phyloP scores from a whole-genome alignment of 2,113 vertebrate species.

The Dipodomys stephensi region DNA sequence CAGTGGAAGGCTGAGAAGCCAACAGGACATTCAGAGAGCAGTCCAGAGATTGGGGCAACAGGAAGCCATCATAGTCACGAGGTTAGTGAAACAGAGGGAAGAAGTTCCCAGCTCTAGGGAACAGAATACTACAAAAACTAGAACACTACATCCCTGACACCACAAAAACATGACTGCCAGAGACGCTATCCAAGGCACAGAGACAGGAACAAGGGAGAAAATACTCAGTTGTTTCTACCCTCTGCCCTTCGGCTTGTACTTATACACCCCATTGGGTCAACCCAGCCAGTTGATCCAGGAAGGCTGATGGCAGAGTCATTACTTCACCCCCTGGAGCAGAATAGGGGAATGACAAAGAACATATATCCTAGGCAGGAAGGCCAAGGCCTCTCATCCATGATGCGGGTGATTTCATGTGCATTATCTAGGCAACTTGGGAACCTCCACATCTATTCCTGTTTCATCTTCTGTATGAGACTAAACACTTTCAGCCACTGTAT shows the following conservation, averaged over 20 bases:
- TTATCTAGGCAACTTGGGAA: background rate
- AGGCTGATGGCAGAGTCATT: background rate
- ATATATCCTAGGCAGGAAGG: background rate
- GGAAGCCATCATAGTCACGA: background rate
- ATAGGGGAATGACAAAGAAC: background rate
- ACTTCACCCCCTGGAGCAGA: background rate
- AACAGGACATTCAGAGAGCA: background rate
- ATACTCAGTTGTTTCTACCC: background rate
- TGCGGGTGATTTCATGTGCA: background rate
- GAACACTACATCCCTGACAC: background rate
- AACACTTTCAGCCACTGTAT: background rate
- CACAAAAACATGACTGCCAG: background rate
- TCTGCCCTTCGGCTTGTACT: background rate
- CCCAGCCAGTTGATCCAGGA: background rate
- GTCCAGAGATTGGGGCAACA: background rate
- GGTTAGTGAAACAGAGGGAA: background rate
- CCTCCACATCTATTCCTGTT: background rate
- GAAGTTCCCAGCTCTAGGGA: background rate
- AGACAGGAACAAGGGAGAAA: background rate
- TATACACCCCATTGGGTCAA: background rate
- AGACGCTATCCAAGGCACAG: background rate
- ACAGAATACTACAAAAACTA: background rate
- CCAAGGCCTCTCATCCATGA: background rate
- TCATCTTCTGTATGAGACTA: background rate
- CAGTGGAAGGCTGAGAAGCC: background rate